Evolutionary conservation across 2,797 vertebrate species (phyloP).

Genomic region (Erpetoichthys calabaricus): DNA sequence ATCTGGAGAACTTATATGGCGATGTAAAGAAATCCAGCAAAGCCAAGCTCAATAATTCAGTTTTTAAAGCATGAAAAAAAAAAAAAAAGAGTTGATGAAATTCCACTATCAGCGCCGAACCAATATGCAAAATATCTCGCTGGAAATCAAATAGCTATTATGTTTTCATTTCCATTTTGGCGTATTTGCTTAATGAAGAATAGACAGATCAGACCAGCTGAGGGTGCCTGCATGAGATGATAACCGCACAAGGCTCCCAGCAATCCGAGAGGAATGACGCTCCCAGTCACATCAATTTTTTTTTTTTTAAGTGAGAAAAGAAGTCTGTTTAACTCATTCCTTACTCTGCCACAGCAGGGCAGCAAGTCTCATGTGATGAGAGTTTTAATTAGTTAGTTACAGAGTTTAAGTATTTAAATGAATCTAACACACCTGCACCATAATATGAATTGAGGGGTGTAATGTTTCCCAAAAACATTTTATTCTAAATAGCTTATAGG

Average conservation of each 20-base stretch:
- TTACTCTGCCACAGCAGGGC: slow-evolving; percentile 3
- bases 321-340: slow-evolving; percentile 13
- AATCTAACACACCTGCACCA: too few species aligned
- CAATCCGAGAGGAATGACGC: slow-evolving; percentile 71
- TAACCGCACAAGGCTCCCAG: slow-evolving; percentile 83
- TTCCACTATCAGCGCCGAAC: slow-evolving; percentile 95
- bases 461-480: too few species aligned
- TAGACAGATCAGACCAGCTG: slow-evolving; percentile 85
- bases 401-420: too few species aligned
- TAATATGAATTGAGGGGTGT: too few species aligned
- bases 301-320: slow-evolving; percentile 23
- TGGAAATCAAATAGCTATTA: slow-evolving; percentile 99
- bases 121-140: slow-evolving; percentile 99
- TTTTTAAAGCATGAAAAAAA: slow-evolving; percentile 85
- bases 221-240: slow-evolving; percentile 86
- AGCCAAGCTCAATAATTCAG: slow-evolving; percentile 80
- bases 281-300: slow-evolving; percentile 44
- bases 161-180: slow-evolving; percentile 98
- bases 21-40: slow-evolving; percentile 66
- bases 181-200: slow-evolving; percentile 99
- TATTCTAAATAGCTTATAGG: too few species aligned
- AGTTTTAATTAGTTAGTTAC: too few species aligned
- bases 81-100: slow-evolving; percentile 98
- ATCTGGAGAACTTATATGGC: slow-evolving; percentile 57
- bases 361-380: too few species aligned